phyloP scores from a whole-genome alignment of 2,797 vertebrate species.

The Sciurus carolinensis region DNA sequence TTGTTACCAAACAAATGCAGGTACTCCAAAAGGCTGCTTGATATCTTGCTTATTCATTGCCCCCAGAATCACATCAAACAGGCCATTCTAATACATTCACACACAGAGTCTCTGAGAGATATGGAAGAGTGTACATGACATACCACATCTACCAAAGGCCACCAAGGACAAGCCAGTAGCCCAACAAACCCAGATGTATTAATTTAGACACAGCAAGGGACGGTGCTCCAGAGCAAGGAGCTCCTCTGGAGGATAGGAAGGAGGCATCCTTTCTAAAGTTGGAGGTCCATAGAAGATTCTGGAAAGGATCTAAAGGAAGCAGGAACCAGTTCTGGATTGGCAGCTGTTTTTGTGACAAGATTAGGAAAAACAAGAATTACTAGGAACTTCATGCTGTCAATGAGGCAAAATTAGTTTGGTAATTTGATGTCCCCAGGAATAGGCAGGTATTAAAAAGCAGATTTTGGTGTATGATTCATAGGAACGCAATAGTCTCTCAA shows the following conservation, averaged over 20 bases:
- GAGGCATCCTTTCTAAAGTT: not conserved
- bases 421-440: not conserved
- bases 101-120: not conserved
- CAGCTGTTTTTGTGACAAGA: not conserved
- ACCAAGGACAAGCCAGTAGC: not conserved
- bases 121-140: not conserved
- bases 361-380: not conserved
- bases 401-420: not conserved
- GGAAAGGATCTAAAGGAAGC: not conserved
- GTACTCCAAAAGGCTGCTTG: not conserved
- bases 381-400: not conserved
- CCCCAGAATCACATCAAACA: not conserved
- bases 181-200: not conserved
- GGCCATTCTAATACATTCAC: not conserved
- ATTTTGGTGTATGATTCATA: not conserved
- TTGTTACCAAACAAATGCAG: not conserved
- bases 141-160: not conserved
- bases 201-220: not conserved
- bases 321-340: not conserved
- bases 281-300: not conserved
- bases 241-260: not conserved
- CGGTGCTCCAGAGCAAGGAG: rapidly evolving
- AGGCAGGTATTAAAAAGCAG: not conserved
- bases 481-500: not conserved
- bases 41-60: not conserved